A percentile compares a stretch with the other conserved stretches of the same genome.
Conservation (phyloP, 2,797 vertebrate species). For the Chelmon rostratus region DNA sequence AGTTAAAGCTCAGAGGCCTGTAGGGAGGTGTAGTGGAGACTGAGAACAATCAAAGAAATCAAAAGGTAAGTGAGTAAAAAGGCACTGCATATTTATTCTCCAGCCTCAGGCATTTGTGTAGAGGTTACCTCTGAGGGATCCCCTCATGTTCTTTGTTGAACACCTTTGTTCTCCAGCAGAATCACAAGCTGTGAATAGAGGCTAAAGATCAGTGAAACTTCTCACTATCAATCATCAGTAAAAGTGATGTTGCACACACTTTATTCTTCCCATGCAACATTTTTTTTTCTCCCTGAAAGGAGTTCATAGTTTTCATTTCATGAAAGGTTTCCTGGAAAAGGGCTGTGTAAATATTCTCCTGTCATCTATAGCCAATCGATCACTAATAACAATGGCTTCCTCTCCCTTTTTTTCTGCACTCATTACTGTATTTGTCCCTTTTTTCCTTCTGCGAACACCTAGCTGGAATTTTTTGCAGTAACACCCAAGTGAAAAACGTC, state of each 20-base stretch:
- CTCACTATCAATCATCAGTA: conserved; percentile 9
- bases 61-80: conserved; percentile 59
- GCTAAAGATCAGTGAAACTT: conserved; percentile 34
- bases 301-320: too few relatives aligned
- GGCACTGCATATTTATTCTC: conserved; percentile 47
- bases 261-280: not conserved
- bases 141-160: conserved; percentile 49
- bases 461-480: not conserved
- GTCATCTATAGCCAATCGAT: not conserved
- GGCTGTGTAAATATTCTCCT: not conserved
- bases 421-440: not conserved
- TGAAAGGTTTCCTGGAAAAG: not conserved
- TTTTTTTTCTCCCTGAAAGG: too few relatives aligned
- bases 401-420: not conserved
- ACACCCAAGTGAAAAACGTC: not conserved
- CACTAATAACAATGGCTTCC: not conserved
- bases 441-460: not conserved
- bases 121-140: conserved; percentile 56
- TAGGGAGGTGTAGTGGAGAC: conserved; percentile 61
- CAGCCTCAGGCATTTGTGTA: conserved; percentile 48
- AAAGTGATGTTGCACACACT: conserved; percentile 3
- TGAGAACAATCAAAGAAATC: conserved; percentile 70
- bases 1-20: conserved; percentile 61
- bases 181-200: conserved; percentile 31
- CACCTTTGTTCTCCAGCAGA: conserved; percentile 51